Evolutionary conservation across 2,113 vertebrate genomes (phyloP).

Genomic region (Erythrocercus mccallii): DNA sequence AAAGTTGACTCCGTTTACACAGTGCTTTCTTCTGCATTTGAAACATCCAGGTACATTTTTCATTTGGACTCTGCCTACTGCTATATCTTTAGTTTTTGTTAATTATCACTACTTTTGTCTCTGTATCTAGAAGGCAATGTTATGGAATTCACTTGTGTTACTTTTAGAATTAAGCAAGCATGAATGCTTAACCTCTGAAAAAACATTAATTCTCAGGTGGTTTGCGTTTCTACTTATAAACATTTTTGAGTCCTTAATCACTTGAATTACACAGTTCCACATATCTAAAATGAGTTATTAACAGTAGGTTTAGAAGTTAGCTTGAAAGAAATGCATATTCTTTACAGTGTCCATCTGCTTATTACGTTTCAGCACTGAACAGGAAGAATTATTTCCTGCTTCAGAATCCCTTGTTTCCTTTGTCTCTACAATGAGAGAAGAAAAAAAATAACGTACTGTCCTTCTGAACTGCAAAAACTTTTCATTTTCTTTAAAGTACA

Average conservation of each 20-base stretch:
- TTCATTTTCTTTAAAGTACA: background rate
- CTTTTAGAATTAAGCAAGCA: background rate
- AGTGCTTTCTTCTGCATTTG: background rate
- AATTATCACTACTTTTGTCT: background rate
- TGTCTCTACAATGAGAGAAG: conserved; percentile 2
- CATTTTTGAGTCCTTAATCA: background rate
- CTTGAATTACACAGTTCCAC: background rate
- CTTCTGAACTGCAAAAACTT: background rate
- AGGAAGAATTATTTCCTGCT: conserved; percentile 53
- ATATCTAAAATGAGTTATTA: background rate
- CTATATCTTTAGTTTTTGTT: background rate
- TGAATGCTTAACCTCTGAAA: background rate
- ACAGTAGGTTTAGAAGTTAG: background rate
- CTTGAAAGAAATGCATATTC: background rate
- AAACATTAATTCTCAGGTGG: background rate
- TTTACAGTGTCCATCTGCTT: conserved; percentile 10
- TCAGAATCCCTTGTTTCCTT: conserved; percentile 46
- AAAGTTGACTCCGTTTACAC: background rate
- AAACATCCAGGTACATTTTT: background rate
- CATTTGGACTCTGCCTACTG: background rate
- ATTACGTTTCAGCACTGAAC: background rate
- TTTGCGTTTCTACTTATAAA: background rate
- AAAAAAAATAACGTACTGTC: background rate
- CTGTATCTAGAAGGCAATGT: background rate
- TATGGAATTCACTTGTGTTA: background rate